Base-by-base conservation (phyloP, 1,140 invertebrate species). In the Zophobas morio region DNA sequence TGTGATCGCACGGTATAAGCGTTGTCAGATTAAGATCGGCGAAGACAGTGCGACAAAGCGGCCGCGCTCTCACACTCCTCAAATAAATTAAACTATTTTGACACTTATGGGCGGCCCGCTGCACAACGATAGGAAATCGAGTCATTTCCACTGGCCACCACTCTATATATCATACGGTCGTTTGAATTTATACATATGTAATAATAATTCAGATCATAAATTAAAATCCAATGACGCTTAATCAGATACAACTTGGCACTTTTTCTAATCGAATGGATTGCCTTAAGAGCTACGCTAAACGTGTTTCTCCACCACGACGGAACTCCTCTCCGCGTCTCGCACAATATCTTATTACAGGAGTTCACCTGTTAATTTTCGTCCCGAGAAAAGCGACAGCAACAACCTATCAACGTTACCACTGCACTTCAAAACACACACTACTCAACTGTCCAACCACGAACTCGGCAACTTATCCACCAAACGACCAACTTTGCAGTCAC, bases 201-300 rank as follows among this genome's bases (percentile, higher is more conserved):
- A 73, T 73, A 73, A 73, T 73, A 73, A 73, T 73, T 73, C 51
- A 73, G 71, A 54, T 54, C 71, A 56, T 73, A 73, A 73, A 73
- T 73, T 73, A 73, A 56, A 73, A 56, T 73, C 42, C 51, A 32
- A 54, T 73, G 71, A 73, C 71, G 49, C 71, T 73, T 73, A 73
- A 73, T 73, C 71, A 73, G 71, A 73, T 73, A 73, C 33, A 72
- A 54, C 34, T 54, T 53, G 71, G 49, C 71, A 56, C 35, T 72
- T 72, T 73, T 73, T 73, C 71, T 73, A 73, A 73, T 73, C 71
- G 51, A 73, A 56, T 66, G 60, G 39, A 66, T 66, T 66, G 60
- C 60, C 60, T 66, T 66, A 66, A 66, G 60, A 66, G 60, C 39
- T 66, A 37, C 39, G 60, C 20, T 66, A 66, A 66, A 66, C 60